Base-by-base conservation (phyloP, 2,888 invertebrate genomes). In the Calliopum simillimum region DNA sequence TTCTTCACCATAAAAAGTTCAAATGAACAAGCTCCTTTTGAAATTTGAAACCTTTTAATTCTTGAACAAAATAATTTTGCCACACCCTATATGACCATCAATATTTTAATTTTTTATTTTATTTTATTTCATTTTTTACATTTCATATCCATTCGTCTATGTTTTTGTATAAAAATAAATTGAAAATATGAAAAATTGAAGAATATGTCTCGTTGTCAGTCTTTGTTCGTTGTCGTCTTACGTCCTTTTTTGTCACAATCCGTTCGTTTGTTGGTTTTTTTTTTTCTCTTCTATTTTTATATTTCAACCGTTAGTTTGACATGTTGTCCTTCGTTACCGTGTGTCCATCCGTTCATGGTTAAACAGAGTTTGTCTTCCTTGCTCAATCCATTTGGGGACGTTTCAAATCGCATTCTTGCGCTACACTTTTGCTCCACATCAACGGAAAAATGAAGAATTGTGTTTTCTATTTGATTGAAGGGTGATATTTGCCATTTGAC, bases 401-500 rank as follows among this genome's bases (percentile, higher is more conserved):
- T 41, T 25, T 44, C 33, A 12, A 21, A 46, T 47, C 49, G 11
- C 43, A 41, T 53, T 51, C 58, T 44, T 19, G 33, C 33, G 4
- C 33, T 33, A 33, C 3, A 23, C 47, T 58, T 44, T 49, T 59
- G 33, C 25, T 59, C 33, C 33, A 33, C 6, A 33, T 33, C 4
- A 3, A 19, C 16, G 16, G 44, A 49, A 73, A 73, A 70, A 73
- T 72, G 72, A 73, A 68, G 67, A 70, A 74, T 70, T 68, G 71
- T 73, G 66, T 73, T 71, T 71, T 67, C 63, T 66, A 56, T 75
- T 78, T 79, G 79, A 79, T 79, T 79, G 79, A 79, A 79, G 78
- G 76, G 74, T 79, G 79, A 79, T 78, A 78, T 79, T 79, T 79
- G 77, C 75, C 73, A 74, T 78, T 79, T 79, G 79, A 79, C 79